Evolutionary conservation across 1,140 invertebrate genomes (phyloP), one percentile per base, ranked within the genome.

Genomic region (Drosophila rufa): DNA sequence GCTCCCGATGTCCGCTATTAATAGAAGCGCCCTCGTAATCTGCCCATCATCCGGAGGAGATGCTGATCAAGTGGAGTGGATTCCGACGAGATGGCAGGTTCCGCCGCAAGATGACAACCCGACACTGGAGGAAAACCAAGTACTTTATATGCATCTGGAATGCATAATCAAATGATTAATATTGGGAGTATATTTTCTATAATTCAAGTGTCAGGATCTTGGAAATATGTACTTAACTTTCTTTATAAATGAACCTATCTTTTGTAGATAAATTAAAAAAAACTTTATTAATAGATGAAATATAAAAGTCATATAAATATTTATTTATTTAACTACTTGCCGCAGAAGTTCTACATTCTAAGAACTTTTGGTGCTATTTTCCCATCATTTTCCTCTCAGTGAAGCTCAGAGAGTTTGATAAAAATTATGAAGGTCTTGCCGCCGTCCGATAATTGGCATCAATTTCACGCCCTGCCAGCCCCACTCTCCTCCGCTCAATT

Each of bases 1-100:
- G 89, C 89, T 91, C 51, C 58, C 58, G 73, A 68, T 89, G 84
- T 84, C 84, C 87, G 85, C 80, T 87, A 87, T 89, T 83, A 83
- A 80, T 87, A 84, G 84, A 51, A 50, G 47, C 50, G 75, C 65
- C 66, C 75, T 58, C 67, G 58, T 79, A 79, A 79, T 79, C 75
- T 71, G 65, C 75, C 68, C 75, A 79, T 51, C 75, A 60, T 15
- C 50, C 42, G 40, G 50, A 14, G 50, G 25, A 61, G 75, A 78
- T 25, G 75, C 51, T 78, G 75, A 78, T 78, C 75, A 78, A 78
- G 75, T 78, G 75, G 75, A 77, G 64, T 77, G 75, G 75, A 68
- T 77, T 68, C 45, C 51, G 62, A 45, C 50, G 45, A 7, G 38
- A 30, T 81, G 79, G 79, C 79, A 81, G 79, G 79, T 81, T 82